Evolutionary conservation across 2,113 vertebrate species (phyloP), one percentile per base, ranked within the genome.

Genomic region (Oriolus oriolus): DNA sequence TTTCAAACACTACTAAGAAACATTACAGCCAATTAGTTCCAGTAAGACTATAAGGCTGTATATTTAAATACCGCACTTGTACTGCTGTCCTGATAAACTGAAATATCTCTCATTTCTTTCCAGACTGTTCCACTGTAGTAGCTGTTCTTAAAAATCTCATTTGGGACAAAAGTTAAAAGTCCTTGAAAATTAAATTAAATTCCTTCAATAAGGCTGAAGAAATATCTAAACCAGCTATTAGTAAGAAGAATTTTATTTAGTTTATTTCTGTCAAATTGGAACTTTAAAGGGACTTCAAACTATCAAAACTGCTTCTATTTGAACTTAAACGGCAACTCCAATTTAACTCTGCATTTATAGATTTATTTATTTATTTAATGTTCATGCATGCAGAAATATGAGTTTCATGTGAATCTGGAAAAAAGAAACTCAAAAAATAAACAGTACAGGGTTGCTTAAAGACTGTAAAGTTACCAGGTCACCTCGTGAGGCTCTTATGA

Each of bases 151-250:
- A 93, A 96, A 97, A 92, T 96, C 87, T 94, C 97, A 96, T 74
- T 74, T 93, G 96, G 97, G 94, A 96, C 57, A 93, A 73, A 75
- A 96, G 76, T 95, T 97, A 93, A 96, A 97, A 97, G 96, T 96
- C 93, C 93, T 97, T 97, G 90, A 96, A 97, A 97, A 96, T 86
- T 91, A 96, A 98, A 97, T 97, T 84, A 68, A 90, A 82, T 92
- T 91, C 37, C 93, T 95, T 97, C 73, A 95, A 95, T 97, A 97
- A 97, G 68, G 28, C 57, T 88, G 76, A 92, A 97, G 84, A 90
- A 95, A 93, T 35, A 91, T 78, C 84, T 93, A 93, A 96, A 87
- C 84, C 39, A 92, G 88, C 41, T 88, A 94, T 84, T 95, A 92
- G 68, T 89, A 94, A 93, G 63, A 94, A 44, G 19, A 79, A 71